Evolutionary conservation across 2,797 vertebrate species (phyloP), one percentile per base, ranked within the genome.

Genomic region (Meda fulgida): DNA sequence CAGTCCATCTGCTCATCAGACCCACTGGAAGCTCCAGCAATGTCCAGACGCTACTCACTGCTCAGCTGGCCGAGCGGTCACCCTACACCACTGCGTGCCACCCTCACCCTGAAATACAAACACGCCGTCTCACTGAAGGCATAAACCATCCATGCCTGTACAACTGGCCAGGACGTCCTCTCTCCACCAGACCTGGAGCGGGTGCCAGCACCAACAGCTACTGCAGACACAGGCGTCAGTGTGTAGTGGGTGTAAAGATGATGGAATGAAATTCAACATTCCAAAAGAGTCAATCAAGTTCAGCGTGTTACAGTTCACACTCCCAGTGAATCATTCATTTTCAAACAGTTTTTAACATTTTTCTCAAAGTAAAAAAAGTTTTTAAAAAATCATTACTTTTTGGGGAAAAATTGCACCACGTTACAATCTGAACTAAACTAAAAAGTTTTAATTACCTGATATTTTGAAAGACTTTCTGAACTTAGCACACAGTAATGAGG

Each of bases 1-100:
- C 46, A 71, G 70, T 14, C 85, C 81, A 89, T 89, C 84, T 89
- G 88, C 66, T 87, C 80, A 78, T 90, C 80, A 87, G 77, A 81
- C 90, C 87, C 81, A 29, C 72, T 72, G 36, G 60, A 73, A 29
- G 77, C 46, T 46, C 65, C 23, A 58, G 38, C 79, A 66, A 29
- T 69, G 40, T 75, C 63, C 75, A 87, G 65, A 81, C n/a, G 29
- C 76, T 89, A 43, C 36, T 84, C 71, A 36, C 4, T 18, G n/a
- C 46, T 81, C 43, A 43, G 67, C 18, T 8, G 81, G 78, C 31
- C 3, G 43, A 80, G 40, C 9, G 16, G 58, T 72, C 81, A 85
- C 73, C 71, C 67, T 75, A 80, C 75, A 89, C 78, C 40, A 58
- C 58, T 26, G 19, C 31, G 55, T 89, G 88, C 87, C 87, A 85